A percentile compares a stretch with the other conserved stretches of the same genome.
These are phyloP conservation scores for Drosophila meridionalis DNA, from an alignment of 2,888 invertebrate genomes.

Conservation along the genomic window DNA sequence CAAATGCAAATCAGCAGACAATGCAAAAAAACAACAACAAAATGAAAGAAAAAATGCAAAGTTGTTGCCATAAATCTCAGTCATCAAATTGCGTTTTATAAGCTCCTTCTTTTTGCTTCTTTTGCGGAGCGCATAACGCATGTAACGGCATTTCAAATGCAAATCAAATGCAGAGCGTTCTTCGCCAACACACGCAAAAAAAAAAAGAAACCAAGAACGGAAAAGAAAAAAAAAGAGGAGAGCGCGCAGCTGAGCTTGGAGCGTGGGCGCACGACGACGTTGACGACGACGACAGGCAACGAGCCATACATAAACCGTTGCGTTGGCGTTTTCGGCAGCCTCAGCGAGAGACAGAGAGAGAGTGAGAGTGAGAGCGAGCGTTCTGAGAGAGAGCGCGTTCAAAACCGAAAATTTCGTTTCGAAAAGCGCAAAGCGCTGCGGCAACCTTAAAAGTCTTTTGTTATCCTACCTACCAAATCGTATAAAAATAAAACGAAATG, in stretches of 20 bases:
- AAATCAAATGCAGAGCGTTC: conserved; percentile 40
- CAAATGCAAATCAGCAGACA: conserved; percentile 48
- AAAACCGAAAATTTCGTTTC: conserved; percentile 58
- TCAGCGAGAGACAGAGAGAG: conserved; percentile 5
- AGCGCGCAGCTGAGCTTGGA: conserved; percentile 56
- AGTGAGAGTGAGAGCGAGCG: conserved; percentile 9
- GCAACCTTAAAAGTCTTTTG: conserved; percentile 60
- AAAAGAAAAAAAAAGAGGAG: conserved; percentile 18
- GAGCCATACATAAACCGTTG: conserved; percentile 35
- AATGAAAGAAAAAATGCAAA: conserved; percentile 19
- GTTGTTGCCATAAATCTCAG: conserved; percentile 55
- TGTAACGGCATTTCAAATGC: conserved; percentile 59
- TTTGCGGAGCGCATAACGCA: conserved; percentile 41
- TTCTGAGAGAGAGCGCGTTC: conserved; percentile 29
- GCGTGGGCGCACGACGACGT: conserved; percentile 57
- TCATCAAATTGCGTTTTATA: conserved; percentile 59
- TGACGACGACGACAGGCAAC: conserved; percentile 20
- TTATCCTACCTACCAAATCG: conserved; percentile 29
- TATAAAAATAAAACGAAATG: conserved; percentile 12
- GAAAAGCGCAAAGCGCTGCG: conserved; percentile 58
- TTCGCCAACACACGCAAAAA: background rate
- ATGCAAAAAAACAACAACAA: conserved; percentile 20
- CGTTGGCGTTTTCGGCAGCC: conserved; percentile 46
- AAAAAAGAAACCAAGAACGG: background rate
- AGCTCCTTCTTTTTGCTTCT: conserved; percentile 12